A percentile compares a stretch with the other conserved stretches of the same genome.
phyloP scores from a whole-genome alignment of 1,140 invertebrate species.

The Calephelis virginiensis region DNA sequence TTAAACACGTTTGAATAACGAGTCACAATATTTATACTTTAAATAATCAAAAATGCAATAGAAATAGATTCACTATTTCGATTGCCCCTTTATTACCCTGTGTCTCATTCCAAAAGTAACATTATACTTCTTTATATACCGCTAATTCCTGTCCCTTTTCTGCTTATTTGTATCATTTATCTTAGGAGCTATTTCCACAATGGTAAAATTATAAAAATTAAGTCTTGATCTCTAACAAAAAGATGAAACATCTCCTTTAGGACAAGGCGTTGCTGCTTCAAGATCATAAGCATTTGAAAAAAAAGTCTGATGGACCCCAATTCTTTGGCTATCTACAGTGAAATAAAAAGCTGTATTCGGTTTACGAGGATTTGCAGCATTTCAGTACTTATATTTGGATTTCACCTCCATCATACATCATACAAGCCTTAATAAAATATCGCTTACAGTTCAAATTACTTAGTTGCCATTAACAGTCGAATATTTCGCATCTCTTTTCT shows the following conservation, averaged over 20 bases:
- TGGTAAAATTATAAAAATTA: too few relatives aligned
- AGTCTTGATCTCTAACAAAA: too few relatives aligned
- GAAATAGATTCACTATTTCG: not conserved
- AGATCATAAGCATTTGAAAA: not conserved
- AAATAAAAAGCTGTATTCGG: not conserved
- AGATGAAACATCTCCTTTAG: too few relatives aligned
- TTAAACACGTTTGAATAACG: not conserved
- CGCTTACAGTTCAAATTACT: not conserved
- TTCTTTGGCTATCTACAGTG: not conserved
- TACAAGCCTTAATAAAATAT: not conserved
- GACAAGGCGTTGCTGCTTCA: too few relatives aligned
- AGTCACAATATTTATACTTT: not conserved
- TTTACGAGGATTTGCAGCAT: not conserved
- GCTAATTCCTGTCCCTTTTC: too few relatives aligned
- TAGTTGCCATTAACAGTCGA: not conserved
- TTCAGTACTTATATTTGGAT: not conserved
- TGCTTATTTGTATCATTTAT: too few relatives aligned
- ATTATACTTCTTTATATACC: not conserved
- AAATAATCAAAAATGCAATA: not conserved
- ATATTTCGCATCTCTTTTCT: not conserved
- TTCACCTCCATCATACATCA: not conserved
- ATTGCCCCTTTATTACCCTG: not conserved
- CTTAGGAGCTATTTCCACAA: too few relatives aligned
- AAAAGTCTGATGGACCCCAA: not conserved
- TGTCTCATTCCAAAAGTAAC: not conserved